A percentile compares a stretch with the other conserved stretches of the same genome.
phyloP scores from a whole-genome alignment of 37 sponge, comb jelly and placozoan genomes.

The Ianthella basta region DNA sequence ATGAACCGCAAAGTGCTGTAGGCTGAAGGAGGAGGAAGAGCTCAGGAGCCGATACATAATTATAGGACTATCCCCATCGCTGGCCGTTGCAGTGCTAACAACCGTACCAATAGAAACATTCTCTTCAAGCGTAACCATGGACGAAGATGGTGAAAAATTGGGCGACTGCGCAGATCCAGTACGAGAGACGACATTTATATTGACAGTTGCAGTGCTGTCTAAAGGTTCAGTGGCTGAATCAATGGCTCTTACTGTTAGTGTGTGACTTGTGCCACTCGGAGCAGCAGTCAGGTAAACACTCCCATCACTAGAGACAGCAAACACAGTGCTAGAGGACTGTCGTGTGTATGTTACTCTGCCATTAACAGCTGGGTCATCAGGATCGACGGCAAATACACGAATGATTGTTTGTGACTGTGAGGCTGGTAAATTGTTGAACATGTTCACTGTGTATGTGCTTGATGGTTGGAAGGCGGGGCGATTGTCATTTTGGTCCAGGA shows the following conservation, averaged over 20 bases:
- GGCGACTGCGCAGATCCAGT: slow-evolving; percentile 18
- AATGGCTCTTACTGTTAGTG: slow-evolving; percentile 34
- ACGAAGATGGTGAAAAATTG: neutral
- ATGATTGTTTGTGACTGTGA: neutral
- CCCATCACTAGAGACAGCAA: neutral
- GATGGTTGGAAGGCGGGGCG: neutral
- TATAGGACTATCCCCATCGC: slow-evolving; percentile 27
- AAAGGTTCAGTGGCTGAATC: slow-evolving; percentile 19
- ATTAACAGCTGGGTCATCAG: slow-evolving; percentile 36
- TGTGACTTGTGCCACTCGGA: slow-evolving; percentile 26
- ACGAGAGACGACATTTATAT: slow-evolving; percentile 35
- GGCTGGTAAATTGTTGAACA: slow-evolving; percentile 35
- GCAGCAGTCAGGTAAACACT: neutral
- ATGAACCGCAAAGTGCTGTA: slow-evolving; percentile 36
- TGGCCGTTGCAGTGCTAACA: slow-evolving; percentile 17
- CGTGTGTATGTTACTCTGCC: slow-evolving; percentile 31
- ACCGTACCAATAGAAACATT: slow-evolving; percentile 21
- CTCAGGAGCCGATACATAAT: slow-evolving; percentile 42
- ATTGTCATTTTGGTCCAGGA: slow-evolving; percentile 5
- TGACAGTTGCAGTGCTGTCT: slow-evolving; percentile 22
- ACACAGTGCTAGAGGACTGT: neutral
- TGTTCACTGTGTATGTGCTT: neutral
- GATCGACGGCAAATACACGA: slow-evolving; percentile 56
- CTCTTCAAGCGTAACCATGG: slow-evolving; percentile 11
- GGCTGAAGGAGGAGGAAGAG: neutral